A percentile compares a stretch with the other conserved stretches of the same genome.
These are phyloP conservation scores for Ricordea florida DNA, from an alignment of 92 coral and sea anemone species.

Conservation along the genomic window DNA sequence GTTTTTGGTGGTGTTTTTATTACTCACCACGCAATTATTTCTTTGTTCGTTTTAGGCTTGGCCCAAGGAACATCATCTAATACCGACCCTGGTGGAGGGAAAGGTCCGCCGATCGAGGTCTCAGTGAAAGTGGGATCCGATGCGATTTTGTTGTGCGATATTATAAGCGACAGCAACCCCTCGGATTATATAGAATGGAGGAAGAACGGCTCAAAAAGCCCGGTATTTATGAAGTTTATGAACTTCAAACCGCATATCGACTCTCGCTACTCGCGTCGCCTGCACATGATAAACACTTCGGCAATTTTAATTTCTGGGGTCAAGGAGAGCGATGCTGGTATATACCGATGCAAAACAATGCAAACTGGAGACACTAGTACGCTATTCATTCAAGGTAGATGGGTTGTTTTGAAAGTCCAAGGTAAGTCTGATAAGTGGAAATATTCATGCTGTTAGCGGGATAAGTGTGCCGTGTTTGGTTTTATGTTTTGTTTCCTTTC, in stretches of 20 bases:
- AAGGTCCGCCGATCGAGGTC: conserved; percentile 37
- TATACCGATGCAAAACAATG: conserved; percentile 83
- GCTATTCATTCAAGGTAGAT: conserved; percentile 72
- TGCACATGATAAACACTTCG: conserved; percentile 72
- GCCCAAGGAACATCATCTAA: conserved; percentile 35
- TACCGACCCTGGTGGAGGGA: conserved; percentile 45
- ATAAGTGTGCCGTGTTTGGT: too few species aligned
- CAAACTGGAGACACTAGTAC: conserved; percentile 48
- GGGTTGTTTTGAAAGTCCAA: conserved; percentile 69
- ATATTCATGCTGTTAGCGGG: too few species aligned
- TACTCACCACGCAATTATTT: too few species aligned
- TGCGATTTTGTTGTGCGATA: conserved; percentile 70
- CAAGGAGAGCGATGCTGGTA: conserved; percentile 76
- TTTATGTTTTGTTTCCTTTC: too few species aligned
- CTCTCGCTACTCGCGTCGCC: conserved; percentile 72
- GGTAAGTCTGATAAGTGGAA: conserved; percentile 50
- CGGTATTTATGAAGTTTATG: conserved; percentile 84
- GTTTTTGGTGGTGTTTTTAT: too few species aligned
- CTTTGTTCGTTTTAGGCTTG: background rate
- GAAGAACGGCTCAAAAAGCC: conserved; percentile 70
- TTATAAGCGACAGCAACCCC: conserved; percentile 5
- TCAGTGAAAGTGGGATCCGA: conserved; percentile 74
- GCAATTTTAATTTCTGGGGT: conserved; percentile 79
- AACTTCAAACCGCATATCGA: conserved; percentile 78
- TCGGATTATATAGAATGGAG: conserved; percentile 85